These are phyloP conservation scores for Cephus nigrinus DNA, from an alignment of 2,888 invertebrate species.

Conservation along the genomic window DNA sequence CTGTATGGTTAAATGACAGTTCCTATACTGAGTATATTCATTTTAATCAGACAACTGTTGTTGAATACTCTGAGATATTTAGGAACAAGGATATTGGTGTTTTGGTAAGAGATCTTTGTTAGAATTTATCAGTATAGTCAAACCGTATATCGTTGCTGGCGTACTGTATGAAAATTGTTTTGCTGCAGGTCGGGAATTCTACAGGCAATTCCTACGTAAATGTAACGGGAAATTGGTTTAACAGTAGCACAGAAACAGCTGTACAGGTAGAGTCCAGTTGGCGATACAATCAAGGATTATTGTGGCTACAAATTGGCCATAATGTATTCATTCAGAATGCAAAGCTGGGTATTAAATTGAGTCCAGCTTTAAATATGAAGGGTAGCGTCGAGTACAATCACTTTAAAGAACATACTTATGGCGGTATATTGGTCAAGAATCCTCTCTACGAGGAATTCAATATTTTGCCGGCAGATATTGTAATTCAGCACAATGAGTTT, in stretches of 20 bases:
- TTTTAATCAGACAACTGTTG: constrained; percentile 85
- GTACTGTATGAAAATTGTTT: not conserved
- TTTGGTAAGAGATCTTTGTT: constrained; percentile 61
- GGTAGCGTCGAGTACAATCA: constrained; percentile 89
- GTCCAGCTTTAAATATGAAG: constrained; percentile 83
- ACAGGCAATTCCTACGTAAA: constrained; percentile 89
- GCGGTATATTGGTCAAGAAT: constrained; percentile 87
- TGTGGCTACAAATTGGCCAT: constrained; percentile 84
- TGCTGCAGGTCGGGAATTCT: constrained; percentile 83
- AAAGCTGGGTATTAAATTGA: constrained; percentile 80
- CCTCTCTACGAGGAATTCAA: constrained; percentile 84
- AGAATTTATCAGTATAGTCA: not conserved
- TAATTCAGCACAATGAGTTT: constrained; percentile 90
- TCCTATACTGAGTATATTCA: constrained; percentile 80
- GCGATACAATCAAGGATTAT: constrained; percentile 69
- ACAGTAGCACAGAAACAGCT: constrained; percentile 81
- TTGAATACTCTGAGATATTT: constrained; percentile 88
- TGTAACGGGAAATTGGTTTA: constrained; percentile 92
- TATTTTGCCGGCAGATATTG: constrained; percentile 76
- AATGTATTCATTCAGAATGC: constrained; percentile 84
- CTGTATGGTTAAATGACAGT: constrained; percentile 91
- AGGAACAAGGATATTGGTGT: constrained; percentile 91
- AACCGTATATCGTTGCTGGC: not conserved
- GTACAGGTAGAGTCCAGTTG: constrained; percentile 89
- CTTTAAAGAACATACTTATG: constrained; percentile 84